Evolutionary conservation across 2,888 invertebrate genomes (phyloP), one percentile per base, ranked within the genome.

Genomic region (Germaria angustata): DNA sequence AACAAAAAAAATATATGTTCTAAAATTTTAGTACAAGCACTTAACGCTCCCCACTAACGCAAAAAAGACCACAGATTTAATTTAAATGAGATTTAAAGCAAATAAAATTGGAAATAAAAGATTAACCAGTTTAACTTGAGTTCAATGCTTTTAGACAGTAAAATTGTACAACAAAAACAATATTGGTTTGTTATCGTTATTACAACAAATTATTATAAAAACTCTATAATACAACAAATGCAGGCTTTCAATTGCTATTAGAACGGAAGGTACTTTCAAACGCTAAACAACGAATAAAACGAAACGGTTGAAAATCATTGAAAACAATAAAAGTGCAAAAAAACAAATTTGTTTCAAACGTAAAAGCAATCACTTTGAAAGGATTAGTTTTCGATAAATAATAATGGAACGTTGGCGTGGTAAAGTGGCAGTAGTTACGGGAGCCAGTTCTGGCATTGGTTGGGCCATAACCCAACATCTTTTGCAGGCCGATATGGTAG

Each of bases 381-480:
- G n/a, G n/a, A n/a, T n/a, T n/a, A n/a, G 39, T 68, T 41, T 11
- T 59, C 39, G 59, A 49, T 24, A n/a, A 20, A 59, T 28, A 57
- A 44, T 2, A 20, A 89, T 89, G 88, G 87, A 89, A 68, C 88
- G 88, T 69, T 89, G 89, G 89, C 82, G 79, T 36, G 87, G 86
- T 41, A 88, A 88, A 86, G 91, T 93, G 0, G 94, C 93, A 0
- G 91, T 94, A 28, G 93, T 94, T 55, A 94, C 94, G 0, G 94
- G 94, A 15, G 93, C 93, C 7, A 93, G 88, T 84, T 87, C 92
- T 0, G 94, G 94, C 11, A 94, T 94, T 66, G 94, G 93, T 17
- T 92, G 91, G 59, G 91, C 91, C 1, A 90, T 92, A 36, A 89
- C 90, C 4, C 87, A 88, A 63, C 89, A 90, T 49, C 88, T 93